phyloP scores from a whole-genome alignment of 2,888 invertebrate species.

The Chrysotoxum bicinctum region DNA sequence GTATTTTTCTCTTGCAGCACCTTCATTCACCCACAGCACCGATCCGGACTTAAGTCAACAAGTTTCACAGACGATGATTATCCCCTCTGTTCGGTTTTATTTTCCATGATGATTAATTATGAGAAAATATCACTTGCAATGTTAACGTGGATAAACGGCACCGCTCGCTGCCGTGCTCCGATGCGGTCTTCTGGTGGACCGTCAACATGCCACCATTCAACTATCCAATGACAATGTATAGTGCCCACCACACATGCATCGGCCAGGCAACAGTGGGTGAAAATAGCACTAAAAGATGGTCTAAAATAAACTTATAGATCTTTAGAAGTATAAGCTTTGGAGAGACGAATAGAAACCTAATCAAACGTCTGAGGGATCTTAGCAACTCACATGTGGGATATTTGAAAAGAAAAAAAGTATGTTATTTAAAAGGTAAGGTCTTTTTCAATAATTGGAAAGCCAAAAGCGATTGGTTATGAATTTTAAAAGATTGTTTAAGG shows the following conservation, averaged over 20 bases:
- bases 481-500: too few relatives aligned
- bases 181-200: constrained; percentile 1
- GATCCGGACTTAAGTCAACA: constrained; percentile 29
- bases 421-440: too few relatives aligned
- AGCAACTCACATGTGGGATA: too few relatives aligned
- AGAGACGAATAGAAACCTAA: too few relatives aligned
- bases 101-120: constrained; percentile 61
- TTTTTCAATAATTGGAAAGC: too few relatives aligned
- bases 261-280: background rate
- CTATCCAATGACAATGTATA: constrained; percentile 22
- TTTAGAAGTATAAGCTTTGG: too few relatives aligned
- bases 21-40: constrained; percentile 30
- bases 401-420: too few relatives aligned
- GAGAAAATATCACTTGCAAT: constrained; percentile 64
- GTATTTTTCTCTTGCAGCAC: constrained; percentile 20
- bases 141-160: constrained; percentile 41
- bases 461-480: too few relatives aligned
- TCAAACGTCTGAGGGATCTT: too few relatives aligned
- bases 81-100: background rate
- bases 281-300: background rate
- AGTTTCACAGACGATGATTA: constrained; percentile 11
- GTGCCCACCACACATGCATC: background rate
- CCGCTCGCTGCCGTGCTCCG: background rate
- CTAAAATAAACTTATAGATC: background rate
- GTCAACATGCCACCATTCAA: constrained; percentile 28